phyloP scores from a whole-genome alignment of 2,888 invertebrate genomes.

The Panopea generosa region DNA sequence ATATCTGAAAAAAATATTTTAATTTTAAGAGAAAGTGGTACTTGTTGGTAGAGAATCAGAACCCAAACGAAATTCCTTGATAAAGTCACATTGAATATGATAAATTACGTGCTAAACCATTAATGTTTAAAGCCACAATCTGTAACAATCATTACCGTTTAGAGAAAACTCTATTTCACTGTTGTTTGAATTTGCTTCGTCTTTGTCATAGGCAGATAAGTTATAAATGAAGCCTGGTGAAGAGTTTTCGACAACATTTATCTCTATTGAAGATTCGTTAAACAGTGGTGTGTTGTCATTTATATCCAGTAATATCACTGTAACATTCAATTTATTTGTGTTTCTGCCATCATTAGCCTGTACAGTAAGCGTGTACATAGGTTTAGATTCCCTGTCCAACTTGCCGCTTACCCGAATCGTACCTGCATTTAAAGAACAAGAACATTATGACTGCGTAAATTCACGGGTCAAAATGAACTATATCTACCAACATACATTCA shows the following conservation, averaged over 20 bases:
- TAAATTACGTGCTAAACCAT: no score
- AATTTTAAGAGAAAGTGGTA: no score
- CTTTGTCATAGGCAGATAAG: constrained; percentile 25
- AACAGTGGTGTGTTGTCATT: constrained; percentile 66
- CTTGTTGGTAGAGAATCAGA: no score
- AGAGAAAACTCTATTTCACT: constrained; percentile 21
- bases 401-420: constrained; percentile 30
- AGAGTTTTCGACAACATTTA: constrained; percentile 39
- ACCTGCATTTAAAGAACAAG: no score
- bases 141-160: not conserved
- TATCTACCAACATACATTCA: no score
- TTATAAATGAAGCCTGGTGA: constrained; percentile 2
- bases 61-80: no score
- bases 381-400: constrained; percentile 57
- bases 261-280: not conserved
- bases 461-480: no score
- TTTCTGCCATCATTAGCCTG: constrained; percentile 38
- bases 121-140: no score
- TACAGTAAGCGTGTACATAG: constrained; percentile 37
- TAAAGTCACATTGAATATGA: no score
- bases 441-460: not conserved
- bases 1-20: no score
- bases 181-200: constrained; percentile 25
- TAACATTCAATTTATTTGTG: constrained; percentile 26
- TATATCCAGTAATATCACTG: constrained; percentile 47